phyloP scores from a whole-genome alignment of 2,888 invertebrate species.

The Cantharis rustica region DNA sequence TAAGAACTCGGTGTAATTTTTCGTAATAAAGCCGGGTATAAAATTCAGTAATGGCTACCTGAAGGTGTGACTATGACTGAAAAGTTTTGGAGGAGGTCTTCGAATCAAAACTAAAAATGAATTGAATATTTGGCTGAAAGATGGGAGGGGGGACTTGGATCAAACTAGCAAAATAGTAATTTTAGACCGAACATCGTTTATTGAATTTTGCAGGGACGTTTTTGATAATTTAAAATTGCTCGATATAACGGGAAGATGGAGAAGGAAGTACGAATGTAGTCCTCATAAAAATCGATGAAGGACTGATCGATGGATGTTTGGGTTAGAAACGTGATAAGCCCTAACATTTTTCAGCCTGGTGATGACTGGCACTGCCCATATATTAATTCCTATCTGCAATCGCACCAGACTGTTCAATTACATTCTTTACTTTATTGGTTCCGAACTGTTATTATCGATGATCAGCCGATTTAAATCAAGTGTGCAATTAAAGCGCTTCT shows the following conservation, averaged over 20 bases:
- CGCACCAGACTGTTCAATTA: constrained; percentile 20
- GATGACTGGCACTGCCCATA: constrained; percentile 19
- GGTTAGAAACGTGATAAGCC: constrained; percentile 7
- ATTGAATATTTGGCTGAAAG: no score
- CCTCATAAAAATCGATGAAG: background rate
- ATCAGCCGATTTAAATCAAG: constrained; percentile 21
- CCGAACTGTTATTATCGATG: constrained; percentile 21
- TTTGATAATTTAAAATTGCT: background rate
- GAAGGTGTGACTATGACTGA: no score
- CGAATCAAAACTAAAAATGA: no score
- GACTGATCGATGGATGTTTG: background rate
- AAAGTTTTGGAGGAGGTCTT: no score
- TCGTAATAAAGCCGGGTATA: no score
- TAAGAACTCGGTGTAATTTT: no score
- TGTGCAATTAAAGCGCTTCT: constrained; percentile 15
- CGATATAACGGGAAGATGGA: background rate
- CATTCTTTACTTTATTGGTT: constrained; percentile 25
- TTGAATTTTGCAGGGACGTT: background rate
- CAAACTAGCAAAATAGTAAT: no score
- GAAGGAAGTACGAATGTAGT: background rate
- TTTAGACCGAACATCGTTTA: background rate
- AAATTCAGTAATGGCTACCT: no score
- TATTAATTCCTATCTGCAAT: constrained; percentile 18
- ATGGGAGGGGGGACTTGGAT: no score
- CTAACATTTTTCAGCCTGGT: constrained; percentile 8